Base-by-base conservation (phyloP, 2,113 vertebrate genomes). In the Odontesthes bonariensis region DNA sequence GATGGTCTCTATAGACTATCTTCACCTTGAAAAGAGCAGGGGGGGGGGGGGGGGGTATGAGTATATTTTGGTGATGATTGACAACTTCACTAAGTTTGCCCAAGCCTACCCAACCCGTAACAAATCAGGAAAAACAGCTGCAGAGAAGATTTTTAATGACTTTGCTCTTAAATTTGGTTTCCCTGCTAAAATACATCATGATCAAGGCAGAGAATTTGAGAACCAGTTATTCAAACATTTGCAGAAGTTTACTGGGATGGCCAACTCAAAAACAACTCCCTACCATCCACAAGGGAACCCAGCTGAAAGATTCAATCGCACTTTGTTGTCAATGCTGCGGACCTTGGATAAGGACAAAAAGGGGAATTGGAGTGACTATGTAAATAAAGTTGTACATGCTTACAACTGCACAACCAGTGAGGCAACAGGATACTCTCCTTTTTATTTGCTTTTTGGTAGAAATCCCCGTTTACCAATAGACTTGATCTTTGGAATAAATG, bases 361-460 rank as follows among this genome's bases (percentile, higher is more conserved):
- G 11, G n/a, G 10, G 47, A 49, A 63, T 8, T 67, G 52, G 56
- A 72, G 46, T 66, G 53, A 58, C 3, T 53, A 69, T 38, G 23
- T 64, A 12, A 63, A 16, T 7, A 69, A 71, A 72, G 47, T 82
- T 27, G 49, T 49, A 19, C 55, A 72, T 22, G 6, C 40, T 32
- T 58, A 52, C 22, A 74, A 80, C 46, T 53, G 61, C 5, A 68
- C 69, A 3, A 40, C 44, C 14, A 70, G 44, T n/a, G 56, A 68
- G 12, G 56, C 22, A 2, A 60, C 33, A 1, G 65, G 38, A 9
- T 20, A 46, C 17, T 69, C 52, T 35, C 53, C 58, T 35, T 80
- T 58, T 11, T 53, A 27, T 14, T 13, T 74, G 42, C 53, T 69
- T 11, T 75, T 55, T 64, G 59, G 66, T 22, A 75, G 27, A 32